Evolutionary conservation across 2,113 vertebrate genomes (phyloP).

Genomic region (Microcebus tavaratra): DNA sequence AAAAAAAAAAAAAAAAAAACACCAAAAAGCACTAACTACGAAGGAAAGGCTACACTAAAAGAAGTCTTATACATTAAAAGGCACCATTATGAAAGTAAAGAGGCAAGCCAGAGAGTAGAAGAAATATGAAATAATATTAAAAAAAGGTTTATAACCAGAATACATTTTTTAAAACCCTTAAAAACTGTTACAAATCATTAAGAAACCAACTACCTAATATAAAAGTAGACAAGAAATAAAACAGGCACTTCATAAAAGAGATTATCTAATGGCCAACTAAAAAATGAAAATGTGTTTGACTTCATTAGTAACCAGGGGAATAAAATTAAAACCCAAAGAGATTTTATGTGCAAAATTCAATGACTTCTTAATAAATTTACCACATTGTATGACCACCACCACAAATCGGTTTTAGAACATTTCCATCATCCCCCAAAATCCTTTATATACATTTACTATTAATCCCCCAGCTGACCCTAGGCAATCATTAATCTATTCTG

Average conservation of each 20-base stretch:
- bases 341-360: neutral
- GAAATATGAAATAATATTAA: constrained; percentile 11
- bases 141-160: neutral
- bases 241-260: neutral
- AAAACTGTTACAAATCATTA: neutral
- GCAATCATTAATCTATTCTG: neutral
- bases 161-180: neutral
- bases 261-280: neutral
- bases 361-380: neutral
- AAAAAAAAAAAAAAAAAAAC: neutral
- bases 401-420: neutral
- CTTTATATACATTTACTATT: neutral
- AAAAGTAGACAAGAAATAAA: constrained; percentile 6
- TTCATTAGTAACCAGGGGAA: neutral
- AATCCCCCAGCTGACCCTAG: neutral
- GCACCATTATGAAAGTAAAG: neutral
- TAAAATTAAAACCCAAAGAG: neutral
- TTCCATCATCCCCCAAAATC: neutral
- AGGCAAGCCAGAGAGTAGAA: neutral
- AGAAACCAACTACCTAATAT: neutral
- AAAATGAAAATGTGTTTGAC: neutral
- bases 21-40: neutral
- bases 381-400: neutral
- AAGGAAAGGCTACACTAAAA: constrained; percentile 10
- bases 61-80: neutral